Percentiles rank a stretch among this genome's conserved stretches.
Conservation (phyloP, 2,888 invertebrate species). For the Stictocephala bisonia region DNA sequence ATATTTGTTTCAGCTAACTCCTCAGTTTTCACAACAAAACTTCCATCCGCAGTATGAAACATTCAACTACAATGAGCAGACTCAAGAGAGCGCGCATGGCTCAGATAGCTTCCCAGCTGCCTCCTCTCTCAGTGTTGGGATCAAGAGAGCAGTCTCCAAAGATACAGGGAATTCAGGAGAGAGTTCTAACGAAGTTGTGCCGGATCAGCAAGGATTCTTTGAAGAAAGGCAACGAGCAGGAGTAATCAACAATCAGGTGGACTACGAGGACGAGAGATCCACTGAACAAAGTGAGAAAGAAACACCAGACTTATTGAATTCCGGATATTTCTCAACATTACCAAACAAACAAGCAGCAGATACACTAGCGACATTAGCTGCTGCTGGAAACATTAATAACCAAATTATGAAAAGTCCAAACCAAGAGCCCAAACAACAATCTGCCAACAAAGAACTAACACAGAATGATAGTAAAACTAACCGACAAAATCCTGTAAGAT, state of each 20-base stretch:
- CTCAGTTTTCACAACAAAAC: slow-evolving; percentile 61
- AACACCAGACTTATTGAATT: not conserved
- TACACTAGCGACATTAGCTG: slow-evolving; percentile 43
- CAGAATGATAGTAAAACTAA: too few species aligned
- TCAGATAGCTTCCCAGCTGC: slow-evolving; percentile 58
- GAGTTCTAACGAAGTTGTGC: not conserved
- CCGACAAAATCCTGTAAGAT: too few species aligned
- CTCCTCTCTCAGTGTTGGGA: slow-evolving; percentile 56
- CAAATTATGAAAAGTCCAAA: not conserved
- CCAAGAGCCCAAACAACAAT: not conserved
- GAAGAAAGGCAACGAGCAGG: slow-evolving; percentile 17
- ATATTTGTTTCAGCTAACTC: slow-evolving; percentile 46
- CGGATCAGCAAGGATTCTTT: not conserved
- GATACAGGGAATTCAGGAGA: not conserved
- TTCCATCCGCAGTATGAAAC: slow-evolving; percentile 65
- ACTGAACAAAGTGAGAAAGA: slow-evolving; percentile 17
- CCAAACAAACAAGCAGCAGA: slow-evolving; percentile 46
- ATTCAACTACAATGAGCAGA: slow-evolving; percentile 66
- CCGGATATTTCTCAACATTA: slow-evolving; percentile 27
- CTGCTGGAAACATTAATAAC: slow-evolving; percentile 37
- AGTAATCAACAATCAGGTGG: slow-evolving; percentile 43
- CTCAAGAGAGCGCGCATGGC: slow-evolving; percentile 57
- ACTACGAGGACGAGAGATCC: slow-evolving; percentile 35
- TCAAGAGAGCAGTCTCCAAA: slow-evolving; percentile 27
- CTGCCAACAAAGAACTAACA: not conserved